These are phyloP conservation scores for Ormyrus thymus DNA, from an alignment of 2,888 invertebrate genomes.

Conservation along the genomic window DNA sequence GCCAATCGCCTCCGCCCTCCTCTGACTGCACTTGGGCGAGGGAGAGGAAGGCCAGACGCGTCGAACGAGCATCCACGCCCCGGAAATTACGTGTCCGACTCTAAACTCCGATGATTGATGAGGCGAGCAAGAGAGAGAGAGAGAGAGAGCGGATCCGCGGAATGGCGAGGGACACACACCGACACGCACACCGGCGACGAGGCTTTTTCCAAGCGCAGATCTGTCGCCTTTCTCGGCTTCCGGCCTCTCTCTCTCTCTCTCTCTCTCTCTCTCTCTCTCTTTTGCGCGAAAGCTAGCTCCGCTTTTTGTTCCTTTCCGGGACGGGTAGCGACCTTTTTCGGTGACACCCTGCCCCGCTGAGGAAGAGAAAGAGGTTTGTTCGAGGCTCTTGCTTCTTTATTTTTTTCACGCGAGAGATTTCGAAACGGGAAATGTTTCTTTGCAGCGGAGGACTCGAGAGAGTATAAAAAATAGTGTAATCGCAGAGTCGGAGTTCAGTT, in stretches of 20 bases:
- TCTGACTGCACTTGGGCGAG: slow-evolving; percentile 4
- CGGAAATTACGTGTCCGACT: slow-evolving; percentile 75
- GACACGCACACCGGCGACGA: slow-evolving; percentile 23
- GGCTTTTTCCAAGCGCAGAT: too few relatives aligned
- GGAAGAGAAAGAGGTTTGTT: too few relatives aligned
- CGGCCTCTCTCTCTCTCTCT: not conserved
- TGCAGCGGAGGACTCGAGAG: too few relatives aligned
- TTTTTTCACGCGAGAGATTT: not conserved
- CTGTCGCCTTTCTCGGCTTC: slow-evolving; percentile 37
- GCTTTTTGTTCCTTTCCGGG: too few relatives aligned
- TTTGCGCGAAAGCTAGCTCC: too few relatives aligned
- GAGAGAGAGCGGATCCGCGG: too few relatives aligned
- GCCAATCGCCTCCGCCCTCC: slow-evolving; percentile 61
- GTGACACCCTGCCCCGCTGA: too few relatives aligned
- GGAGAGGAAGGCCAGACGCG: slow-evolving; percentile 36
- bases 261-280: not conserved
- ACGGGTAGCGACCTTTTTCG: too few relatives aligned
- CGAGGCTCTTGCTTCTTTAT: not conserved
- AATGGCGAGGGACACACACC: too few relatives aligned
- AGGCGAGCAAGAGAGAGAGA: slow-evolving; percentile 54
- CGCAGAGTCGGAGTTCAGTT: too few relatives aligned
- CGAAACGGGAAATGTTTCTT: too few relatives aligned
- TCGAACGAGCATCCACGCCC: slow-evolving; percentile 72
- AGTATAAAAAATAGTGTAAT: too few relatives aligned
- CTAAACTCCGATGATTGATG: slow-evolving; percentile 74